Percentiles rank a stretch among this genome's conserved stretches.
phyloP scores from a whole-genome alignment of 2,113 vertebrate genomes.

The Erpornis zantholeuca region DNA sequence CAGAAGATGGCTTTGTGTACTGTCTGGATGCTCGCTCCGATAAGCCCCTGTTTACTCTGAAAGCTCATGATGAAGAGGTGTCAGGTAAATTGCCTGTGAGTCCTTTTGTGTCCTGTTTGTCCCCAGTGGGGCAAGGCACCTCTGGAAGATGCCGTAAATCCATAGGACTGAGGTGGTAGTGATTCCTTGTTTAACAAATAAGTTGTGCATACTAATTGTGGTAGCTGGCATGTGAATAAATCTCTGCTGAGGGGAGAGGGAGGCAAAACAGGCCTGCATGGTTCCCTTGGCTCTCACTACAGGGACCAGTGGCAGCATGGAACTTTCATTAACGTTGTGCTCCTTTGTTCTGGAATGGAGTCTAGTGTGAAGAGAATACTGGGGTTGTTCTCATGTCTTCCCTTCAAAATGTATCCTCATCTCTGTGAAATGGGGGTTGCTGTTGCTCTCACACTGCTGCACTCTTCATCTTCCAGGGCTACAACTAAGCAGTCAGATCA shows the following conservation, averaged over 20 bases:
- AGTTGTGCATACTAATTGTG: not conserved
- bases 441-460: not conserved
- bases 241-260: not conserved
- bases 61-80: slow-evolving; percentile 90
- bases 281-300: not conserved
- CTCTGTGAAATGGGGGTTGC: not conserved
- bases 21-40: slow-evolving; percentile 93
- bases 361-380: not conserved
- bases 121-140: not conserved
- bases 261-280: not conserved
- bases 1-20: slow-evolving; percentile 97
- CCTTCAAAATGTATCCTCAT: not conserved
- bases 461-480: slow-evolving; percentile 75
- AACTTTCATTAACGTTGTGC: not conserved
- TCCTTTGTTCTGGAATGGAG: not conserved
- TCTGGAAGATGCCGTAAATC: not conserved
- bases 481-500: slow-evolving; percentile 92
- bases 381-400: not conserved
- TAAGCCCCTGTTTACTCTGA: slow-evolving; percentile 92
- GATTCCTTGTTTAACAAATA: not conserved
- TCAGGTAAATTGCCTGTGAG: slow-evolving; percentile 77
- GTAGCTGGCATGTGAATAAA: not conserved
- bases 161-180: not conserved
- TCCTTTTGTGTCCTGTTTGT: not conserved
- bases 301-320: not conserved